Evolutionary conservation across 2,113 vertebrate species (phyloP).

Genomic region (Hoplias malabaricus): DNA sequence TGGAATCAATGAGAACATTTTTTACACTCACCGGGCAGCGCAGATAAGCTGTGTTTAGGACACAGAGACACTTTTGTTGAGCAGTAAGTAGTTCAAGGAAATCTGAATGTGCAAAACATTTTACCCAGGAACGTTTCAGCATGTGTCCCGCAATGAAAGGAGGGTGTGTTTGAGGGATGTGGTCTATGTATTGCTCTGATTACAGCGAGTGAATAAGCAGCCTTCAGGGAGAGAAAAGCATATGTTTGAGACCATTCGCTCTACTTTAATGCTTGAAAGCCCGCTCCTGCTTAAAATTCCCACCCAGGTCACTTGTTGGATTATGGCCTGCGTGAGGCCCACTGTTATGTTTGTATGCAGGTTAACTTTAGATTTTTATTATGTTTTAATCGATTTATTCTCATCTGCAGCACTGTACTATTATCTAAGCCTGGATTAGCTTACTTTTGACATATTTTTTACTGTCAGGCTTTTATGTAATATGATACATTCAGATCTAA

Average conservation of each 20-base stretch:
- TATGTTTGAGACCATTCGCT: conserved; percentile 17
- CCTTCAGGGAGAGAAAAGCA: conserved; percentile 2
- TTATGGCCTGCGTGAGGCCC: not conserved
- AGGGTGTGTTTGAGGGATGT: conserved; percentile 34
- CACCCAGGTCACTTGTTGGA: conserved; percentile 24
- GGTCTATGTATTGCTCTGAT: not conserved
- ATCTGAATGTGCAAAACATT: not conserved
- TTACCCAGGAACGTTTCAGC: conserved; percentile 10
- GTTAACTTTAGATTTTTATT: not conserved
- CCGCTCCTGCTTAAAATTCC: conserved; percentile 39
- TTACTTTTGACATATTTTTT: not conserved
- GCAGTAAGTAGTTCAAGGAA: conserved; percentile 6
- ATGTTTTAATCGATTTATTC: not conserved
- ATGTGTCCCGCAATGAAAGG: conserved; percentile 11
- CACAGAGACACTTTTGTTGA: conserved; percentile 25
- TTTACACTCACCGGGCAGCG: not conserved
- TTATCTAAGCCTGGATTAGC: not conserved
- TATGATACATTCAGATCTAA: not conserved
- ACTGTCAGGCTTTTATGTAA: not conserved
- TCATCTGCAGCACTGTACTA: not conserved
- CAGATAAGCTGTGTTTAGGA: not conserved
- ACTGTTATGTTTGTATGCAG: conserved; percentile 9
- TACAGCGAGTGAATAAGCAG: conserved; percentile 23
- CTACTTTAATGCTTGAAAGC: conserved; percentile 13
- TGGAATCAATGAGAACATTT: not conserved